Base-by-base conservation (phyloP, 2,797 vertebrate genomes). In the Rhinophrynus dorsalis region DNA sequence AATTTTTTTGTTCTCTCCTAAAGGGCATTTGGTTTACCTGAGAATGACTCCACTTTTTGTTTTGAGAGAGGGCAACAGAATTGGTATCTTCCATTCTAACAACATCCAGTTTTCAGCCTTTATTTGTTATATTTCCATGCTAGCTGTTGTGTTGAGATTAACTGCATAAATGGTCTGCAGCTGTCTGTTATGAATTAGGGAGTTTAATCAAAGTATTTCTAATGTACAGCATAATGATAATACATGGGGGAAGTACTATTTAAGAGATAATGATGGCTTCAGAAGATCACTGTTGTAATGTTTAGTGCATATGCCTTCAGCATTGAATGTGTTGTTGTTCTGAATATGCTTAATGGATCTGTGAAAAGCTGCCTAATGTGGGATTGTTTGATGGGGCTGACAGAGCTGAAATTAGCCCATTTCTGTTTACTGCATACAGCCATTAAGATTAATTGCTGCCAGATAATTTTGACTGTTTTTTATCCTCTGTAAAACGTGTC, bases 131-230 rank as follows among this genome's bases (percentile, higher is more conserved):
- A 90, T 91, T 90, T 90, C 90, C 91, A 94, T 93, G 93, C 93
- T 95, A 92, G 94, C 87, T 87, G 86, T 92, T 92, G 93, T 91
- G 91, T 91, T 92, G 90, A 95, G 93, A 96, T 95, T 94, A 95
- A 93, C 94, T 94, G 93, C 93, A 92, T 95, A 94, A 96, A 95
- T 94, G 92, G 93, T 94, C 93, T 93, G 93, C 94, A 95, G 94
- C 93, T 96, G 94, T 94, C 93, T 94, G 93, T 87, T 94, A 93
- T 94, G 94, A 95, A 95, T 96, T 96, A 95, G 88, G 91, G 91
- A 94, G 94, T 97, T 96, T 96, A 97, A 97, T 96, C 94, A 97
- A 95, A 96, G 95, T 95, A 95, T 95, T 96, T 95, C 94, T 96
- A 96, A 96, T 96, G 93, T 92, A 93, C 88, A 92, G 92, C 88